phyloP scores from a whole-genome alignment of 1,140 invertebrate species.

The Globodera rostochiensis region DNA sequence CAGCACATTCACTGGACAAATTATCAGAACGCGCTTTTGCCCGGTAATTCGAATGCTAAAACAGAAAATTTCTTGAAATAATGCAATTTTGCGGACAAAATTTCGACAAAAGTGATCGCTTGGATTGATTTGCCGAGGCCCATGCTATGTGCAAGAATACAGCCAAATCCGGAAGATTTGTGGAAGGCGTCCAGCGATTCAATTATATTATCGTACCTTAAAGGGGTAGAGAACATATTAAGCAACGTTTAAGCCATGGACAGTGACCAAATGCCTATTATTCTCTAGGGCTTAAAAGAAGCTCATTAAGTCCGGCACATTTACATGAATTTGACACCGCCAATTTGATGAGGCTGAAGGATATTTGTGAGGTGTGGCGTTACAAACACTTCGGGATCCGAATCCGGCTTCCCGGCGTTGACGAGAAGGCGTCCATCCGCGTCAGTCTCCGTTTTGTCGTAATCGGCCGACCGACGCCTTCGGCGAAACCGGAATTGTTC shows the following conservation, averaged over 20 bases:
- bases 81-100: conserved; percentile 71
- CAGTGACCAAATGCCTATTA: neutral
- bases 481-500: conserved; percentile 15
- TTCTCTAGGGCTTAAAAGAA: too few relatives aligned
- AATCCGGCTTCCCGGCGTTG: conserved; percentile 90
- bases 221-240: conserved; percentile 11
- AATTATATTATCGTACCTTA: conserved; percentile 62
- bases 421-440: conserved; percentile 87
- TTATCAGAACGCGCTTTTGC: conserved; percentile 86
- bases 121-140: conserved; percentile 98
- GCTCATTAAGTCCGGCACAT: neutral
- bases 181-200: conserved; percentile 57
- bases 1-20: conserved; percentile 97
- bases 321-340: conserved; percentile 58
- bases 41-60: conserved; percentile 76
- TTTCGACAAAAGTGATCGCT: conserved; percentile 91
- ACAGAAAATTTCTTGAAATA: conserved; percentile 47
- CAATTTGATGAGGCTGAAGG: conserved; percentile 83
- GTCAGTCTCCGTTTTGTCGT: conserved; percentile 39
- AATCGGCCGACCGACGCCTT: conserved; percentile 24
- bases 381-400: conserved; percentile 88
- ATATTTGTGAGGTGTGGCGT: conserved; percentile 86
- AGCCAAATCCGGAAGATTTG: conserved; percentile 72
- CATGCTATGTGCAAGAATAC: conserved; percentile 98
- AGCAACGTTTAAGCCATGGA: conserved; percentile 23